Base-by-base conservation (phyloP, 2,113 vertebrate genomes). In the Origma solitaria region DNA sequence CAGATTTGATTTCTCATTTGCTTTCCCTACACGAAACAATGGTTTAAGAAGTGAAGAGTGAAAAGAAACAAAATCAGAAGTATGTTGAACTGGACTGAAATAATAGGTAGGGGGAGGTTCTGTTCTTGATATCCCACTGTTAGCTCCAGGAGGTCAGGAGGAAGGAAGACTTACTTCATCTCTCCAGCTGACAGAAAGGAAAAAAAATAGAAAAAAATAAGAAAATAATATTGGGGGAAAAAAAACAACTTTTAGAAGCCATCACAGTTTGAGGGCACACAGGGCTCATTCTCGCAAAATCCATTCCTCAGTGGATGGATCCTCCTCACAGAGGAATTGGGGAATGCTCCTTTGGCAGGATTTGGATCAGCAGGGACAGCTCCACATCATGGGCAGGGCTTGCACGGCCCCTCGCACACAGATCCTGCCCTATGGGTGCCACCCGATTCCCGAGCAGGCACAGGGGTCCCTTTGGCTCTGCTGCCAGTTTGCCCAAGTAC, bases 371-470 rank as follows among this genome's bases (percentile, higher is more conserved):
- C 3, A 0, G 21, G 2, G 12, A 17, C 0, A 0, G 31, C 25
- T 54, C 69, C 3, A 2, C 7, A 21, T 23, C 0, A 0, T 0
- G n/a, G 58, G 54, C 40, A 37, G 64, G 6, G 1, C 4, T 2
- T 9, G 35, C 40, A 33, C 2, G 1, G 27, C 4, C 1, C 31
- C 40, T 40, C 1, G 0, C 20, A 5, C 6, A 0, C 0, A 0
- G 51, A n/a, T 40, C 18, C 62, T 10, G 35, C 1, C 5, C 15
- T 3, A 6, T 2, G 31, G 24, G 6, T 14, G 38, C 47, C 79
- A 47, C 8, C 20, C 19, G 53, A 2, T 5, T 65, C 62, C 47
- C 1, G 1, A 19, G 40, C 49, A 10, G 19, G 8, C 1, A 0
- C 10, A 11, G 49, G 21, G 25, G 33, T 30, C 31, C 21, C 72